phyloP scores from a whole-genome alignment of 2,113 vertebrate genomes.

The Heterotis niloticus region DNA sequence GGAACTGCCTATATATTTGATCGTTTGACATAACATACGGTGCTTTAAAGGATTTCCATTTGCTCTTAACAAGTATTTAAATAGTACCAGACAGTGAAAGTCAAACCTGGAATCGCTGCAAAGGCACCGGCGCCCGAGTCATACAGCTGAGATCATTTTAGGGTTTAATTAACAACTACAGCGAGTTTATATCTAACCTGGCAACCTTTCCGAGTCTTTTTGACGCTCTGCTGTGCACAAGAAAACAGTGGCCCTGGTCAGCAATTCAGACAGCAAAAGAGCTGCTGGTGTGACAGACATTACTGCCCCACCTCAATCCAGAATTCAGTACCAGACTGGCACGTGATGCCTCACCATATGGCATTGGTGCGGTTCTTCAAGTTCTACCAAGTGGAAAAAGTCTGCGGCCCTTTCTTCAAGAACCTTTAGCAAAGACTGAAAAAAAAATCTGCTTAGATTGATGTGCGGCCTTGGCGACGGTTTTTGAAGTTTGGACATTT shows the following conservation, averaged over 20 bases:
- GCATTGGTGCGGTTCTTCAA: too few relatives aligned
- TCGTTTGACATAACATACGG: too few relatives aligned
- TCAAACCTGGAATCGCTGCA: conserved; percentile 15
- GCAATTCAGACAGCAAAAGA: conserved; percentile 21
- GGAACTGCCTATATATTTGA: too few relatives aligned
- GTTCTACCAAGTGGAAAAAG: too few relatives aligned
- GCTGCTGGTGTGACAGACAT: not conserved
- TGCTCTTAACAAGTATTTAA: too few relatives aligned
- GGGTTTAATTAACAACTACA: conserved; percentile 21
- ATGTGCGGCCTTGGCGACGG: too few relatives aligned
- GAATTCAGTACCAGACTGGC: conserved; percentile 21
- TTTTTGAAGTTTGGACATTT: too few relatives aligned
- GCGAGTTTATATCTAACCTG: conserved; percentile 23
- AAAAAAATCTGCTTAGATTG: conserved; percentile 8
- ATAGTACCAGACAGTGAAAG: conserved; percentile 18
- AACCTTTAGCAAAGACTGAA: not conserved
- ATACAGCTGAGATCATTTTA: conserved; percentile 23
- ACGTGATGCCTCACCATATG: not conserved
- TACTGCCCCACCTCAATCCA: conserved; percentile 25
- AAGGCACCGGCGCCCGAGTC: conserved; percentile 28
- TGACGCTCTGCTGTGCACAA: conserved; percentile 18
- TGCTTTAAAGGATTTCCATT: too few relatives aligned
- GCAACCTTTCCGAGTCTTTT: not conserved
- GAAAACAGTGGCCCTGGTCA: conserved; percentile 26
- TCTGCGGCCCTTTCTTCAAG: too few relatives aligned